Conservation (phyloP, 2,888 invertebrate genomes). For the Microctonus brassicae region DNA sequence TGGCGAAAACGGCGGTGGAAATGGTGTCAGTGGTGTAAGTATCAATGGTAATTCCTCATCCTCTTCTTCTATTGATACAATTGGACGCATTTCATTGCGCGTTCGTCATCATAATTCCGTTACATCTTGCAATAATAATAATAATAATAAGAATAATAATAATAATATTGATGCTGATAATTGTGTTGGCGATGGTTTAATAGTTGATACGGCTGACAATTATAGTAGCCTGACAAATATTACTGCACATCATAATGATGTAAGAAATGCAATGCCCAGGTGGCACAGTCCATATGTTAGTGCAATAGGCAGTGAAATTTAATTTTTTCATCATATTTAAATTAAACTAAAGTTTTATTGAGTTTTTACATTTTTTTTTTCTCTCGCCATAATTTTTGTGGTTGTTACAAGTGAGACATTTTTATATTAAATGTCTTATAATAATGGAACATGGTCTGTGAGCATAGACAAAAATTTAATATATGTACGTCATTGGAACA, state of each 20-base stretch:
- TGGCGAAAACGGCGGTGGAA: slow-evolving; percentile 60
- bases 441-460: slow-evolving; percentile 11
- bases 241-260: slow-evolving; percentile 36
- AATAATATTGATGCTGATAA: slow-evolving; percentile 25
- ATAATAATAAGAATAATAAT: too few relatives aligned
- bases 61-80: slow-evolving; percentile 37
- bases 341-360: neutral
- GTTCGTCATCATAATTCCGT: slow-evolving; percentile 25
- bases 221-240: slow-evolving; percentile 35
- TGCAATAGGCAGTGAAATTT: slow-evolving; percentile 66
- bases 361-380: neutral
- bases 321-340: slow-evolving; percentile 36
- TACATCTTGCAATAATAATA: slow-evolving; percentile 35
- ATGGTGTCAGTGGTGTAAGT: slow-evolving; percentile 58
- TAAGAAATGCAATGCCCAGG: slow-evolving; percentile 58
- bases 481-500: neutral
- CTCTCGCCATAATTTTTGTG: neutral
- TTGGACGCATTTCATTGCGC: slow-evolving; percentile 32
- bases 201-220: slow-evolving; percentile 17
- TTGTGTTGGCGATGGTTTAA: neutral
- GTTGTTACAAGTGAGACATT: neutral
- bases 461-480: neutral
- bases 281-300: slow-evolving; percentile 67
- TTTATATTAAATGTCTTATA: slow-evolving; percentile 13
- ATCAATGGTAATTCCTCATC: slow-evolving; percentile 47